These are phyloP conservation scores for Xestia ashworthii DNA, from an alignment of 2,888 invertebrate genomes.

Conservation along the genomic window DNA sequence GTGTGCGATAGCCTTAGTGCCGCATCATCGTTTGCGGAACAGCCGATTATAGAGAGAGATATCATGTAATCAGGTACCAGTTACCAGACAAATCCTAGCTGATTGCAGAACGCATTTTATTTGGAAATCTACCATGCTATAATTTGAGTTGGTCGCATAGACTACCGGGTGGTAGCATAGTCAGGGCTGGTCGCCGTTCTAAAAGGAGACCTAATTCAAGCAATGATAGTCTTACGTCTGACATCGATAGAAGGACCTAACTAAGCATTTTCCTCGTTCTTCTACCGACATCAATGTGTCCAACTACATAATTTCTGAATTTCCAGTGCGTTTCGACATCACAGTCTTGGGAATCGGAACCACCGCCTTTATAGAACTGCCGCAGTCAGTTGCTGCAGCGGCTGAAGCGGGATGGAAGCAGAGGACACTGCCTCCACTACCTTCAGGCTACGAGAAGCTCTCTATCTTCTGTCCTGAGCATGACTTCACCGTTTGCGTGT, in stretches of 20 bases:
- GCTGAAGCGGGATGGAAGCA: conserved; percentile 33
- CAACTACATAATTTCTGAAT: background rate
- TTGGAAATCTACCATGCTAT: background rate
- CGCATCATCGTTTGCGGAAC: too few relatives aligned
- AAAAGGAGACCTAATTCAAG: background rate
- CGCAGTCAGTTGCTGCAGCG: conserved; percentile 23
- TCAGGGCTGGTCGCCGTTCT: background rate
- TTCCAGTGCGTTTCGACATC: conserved; percentile 58
- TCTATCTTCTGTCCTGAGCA: conserved; percentile 37
- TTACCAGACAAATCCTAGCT: background rate
- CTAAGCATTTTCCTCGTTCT: background rate
- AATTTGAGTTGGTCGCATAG: background rate
- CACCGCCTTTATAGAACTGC: conserved; percentile 48
- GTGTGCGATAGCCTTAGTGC: too few relatives aligned
- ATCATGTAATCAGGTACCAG: background rate
- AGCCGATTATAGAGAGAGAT: background rate
- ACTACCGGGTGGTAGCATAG: background rate
- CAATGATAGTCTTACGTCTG: too few relatives aligned
- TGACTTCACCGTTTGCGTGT: conserved; percentile 48
- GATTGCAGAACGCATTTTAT: background rate
- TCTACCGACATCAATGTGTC: background rate
- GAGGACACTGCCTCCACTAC: conserved; percentile 1
- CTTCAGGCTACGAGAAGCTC: conserved; percentile 23
- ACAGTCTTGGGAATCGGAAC: conserved; percentile 45
- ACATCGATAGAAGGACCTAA: background rate